Conservation (phyloP, 30 jellyfish, hydroid and myxozoan genomes). For the Mastigias papua region DNA sequence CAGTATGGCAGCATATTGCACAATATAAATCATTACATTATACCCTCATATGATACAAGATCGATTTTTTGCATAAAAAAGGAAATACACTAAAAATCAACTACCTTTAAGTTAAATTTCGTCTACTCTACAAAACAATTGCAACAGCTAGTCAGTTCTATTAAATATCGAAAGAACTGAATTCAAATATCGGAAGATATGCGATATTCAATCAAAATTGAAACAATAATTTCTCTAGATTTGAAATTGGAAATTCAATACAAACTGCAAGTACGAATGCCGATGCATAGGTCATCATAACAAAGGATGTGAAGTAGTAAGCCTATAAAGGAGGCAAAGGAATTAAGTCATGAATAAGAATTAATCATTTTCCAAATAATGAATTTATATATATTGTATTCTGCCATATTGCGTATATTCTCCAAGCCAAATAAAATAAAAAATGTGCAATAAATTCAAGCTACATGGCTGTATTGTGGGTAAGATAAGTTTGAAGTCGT, state of each 20-base stretch:
- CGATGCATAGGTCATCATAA: slow-evolving; percentile 74
- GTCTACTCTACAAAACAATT: no score
- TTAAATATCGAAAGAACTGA: no score
- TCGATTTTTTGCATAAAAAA: no score
- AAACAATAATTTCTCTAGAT: slow-evolving; percentile 74
- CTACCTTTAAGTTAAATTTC: no score
- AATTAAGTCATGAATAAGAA: not conserved
- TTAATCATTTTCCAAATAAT: not conserved
- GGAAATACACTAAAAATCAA: no score
- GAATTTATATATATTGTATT: no score
- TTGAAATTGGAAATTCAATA: slow-evolving; percentile 88
- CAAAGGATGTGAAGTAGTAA: slow-evolving; percentile 62
- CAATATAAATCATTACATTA: no score
- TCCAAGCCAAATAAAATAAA: not conserved
- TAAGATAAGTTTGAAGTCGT: no score
- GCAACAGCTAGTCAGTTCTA: no score
- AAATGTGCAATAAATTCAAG: not conserved
- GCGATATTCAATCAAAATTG: not conserved
- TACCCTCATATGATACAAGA: no score
- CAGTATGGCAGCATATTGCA: no score
- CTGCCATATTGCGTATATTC: not conserved
- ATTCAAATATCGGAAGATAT: no score
- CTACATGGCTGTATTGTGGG: not conserved
- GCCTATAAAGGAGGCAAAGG: slow-evolving; percentile 68
- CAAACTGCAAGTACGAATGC: slow-evolving; percentile 86